phyloP scores from a whole-genome alignment of 2,797 vertebrate species.

The Phrynocephalus guinanensis region DNA sequence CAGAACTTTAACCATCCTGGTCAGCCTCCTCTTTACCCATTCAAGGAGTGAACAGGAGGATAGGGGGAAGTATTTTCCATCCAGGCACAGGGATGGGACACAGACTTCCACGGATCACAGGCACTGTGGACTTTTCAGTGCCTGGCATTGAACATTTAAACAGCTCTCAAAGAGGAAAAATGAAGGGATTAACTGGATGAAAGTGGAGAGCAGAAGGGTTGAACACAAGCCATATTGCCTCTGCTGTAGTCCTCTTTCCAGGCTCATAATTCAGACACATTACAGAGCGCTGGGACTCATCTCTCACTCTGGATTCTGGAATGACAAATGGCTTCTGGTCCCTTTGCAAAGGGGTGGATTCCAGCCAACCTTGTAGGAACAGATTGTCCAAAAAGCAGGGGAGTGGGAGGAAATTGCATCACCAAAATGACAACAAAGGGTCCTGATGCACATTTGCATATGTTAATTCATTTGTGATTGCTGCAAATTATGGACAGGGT shows the following conservation, averaged over 20 bases:
- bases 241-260: not conserved
- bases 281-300: not conserved
- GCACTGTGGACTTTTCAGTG: not conserved
- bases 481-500: too few species aligned
- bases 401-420: too few species aligned
- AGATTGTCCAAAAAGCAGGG: too few species aligned
- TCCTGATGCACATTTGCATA: too few species aligned
- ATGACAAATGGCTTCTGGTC: not conserved
- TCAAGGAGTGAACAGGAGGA: not conserved
- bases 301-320: not conserved
- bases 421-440: too few species aligned
- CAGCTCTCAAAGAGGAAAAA: constrained; percentile 1
- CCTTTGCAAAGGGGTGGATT: too few species aligned
- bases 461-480: too few species aligned
- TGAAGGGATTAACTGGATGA: not conserved
- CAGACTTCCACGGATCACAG: too few species aligned
- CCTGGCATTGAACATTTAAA: not conserved
- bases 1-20: too few species aligned
- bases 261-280: not conserved
- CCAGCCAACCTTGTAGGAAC: too few species aligned
- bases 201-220: not conserved
- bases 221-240: not conserved
- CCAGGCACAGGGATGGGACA: not conserved
- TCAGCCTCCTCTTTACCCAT: too few species aligned
- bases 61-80: too few species aligned